Evolutionary conservation across 37 sponge, comb jelly and placozoan genomes (phyloP), one percentile per base, ranked within the genome.

Genomic region (Aplysina aerophoba): DNA sequence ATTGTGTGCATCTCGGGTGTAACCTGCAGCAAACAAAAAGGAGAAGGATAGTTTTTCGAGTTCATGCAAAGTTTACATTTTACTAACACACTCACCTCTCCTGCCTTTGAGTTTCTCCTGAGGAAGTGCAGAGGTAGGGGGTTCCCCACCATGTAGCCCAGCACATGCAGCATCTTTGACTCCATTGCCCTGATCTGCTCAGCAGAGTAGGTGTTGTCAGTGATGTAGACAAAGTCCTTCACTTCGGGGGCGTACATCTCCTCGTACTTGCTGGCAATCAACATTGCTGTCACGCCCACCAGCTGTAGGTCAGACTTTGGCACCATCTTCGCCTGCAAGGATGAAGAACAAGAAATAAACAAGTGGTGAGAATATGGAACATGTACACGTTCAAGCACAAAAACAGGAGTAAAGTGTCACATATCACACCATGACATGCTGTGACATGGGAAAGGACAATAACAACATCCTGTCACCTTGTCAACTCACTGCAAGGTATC

Each of bases 191-290:
- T 64, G 33, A 99, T 97, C 56, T 93, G 80, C 56, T 86, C 78
- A 54, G 74, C 73, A 14, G 85, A 80, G 87, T 96, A 99, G n/a
- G 97, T 88, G 66, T 93, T 85, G 88, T 99, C 97, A 13, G 99
- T 97, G 81, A 99, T 96, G 91, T 87, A 95, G 39, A 97, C 97
- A 85, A 99, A 97, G 89, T 99, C 99, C 31, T 80, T 64, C 22
- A 97, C 92, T 66, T 96, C 95, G 36, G 99, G 97, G 0, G 97
- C 94, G 78, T 97, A 99, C 87, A 99, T 99, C 85, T 99, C 99
- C 79, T 99, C 99, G 85, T 97, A 99, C 84, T 99, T 99, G 79
- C 94, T 94, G 57, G 99, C 99, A 66, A 99, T 85, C 56, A 97
- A 65, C 96, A 99, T 97, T 34, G 97, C 93, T 4, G 97, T 97